Conservation (phyloP, 2,113 vertebrate species). For the Heloderma charlesbogerti region DNA sequence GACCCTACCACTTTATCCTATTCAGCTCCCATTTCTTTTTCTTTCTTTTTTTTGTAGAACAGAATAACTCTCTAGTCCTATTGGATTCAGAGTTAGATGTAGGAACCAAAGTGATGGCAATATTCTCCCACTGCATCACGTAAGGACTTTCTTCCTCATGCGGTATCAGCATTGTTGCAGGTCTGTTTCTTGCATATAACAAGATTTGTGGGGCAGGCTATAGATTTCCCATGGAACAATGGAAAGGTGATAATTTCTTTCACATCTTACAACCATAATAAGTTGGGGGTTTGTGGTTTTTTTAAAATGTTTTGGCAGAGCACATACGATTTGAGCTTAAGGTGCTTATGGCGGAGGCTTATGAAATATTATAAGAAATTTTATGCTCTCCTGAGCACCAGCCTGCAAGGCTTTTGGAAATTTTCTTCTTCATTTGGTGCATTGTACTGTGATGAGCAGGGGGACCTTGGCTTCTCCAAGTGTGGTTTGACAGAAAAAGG, state of each 20-base stretch:
- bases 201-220: background rate
- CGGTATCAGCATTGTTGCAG: background rate
- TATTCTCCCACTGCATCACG: background rate
- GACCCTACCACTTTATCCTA: background rate
- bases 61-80: background rate
- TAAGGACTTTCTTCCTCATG: background rate
- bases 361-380: conserved; percentile 17
- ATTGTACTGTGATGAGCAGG: background rate
- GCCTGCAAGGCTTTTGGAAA: background rate
- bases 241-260: background rate
- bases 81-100: background rate
- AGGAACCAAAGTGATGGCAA: background rate
- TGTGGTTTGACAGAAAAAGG: background rate
- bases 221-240: background rate
- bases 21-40: background rate
- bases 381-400: conserved; percentile 1
- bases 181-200: background rate
- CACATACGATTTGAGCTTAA: background rate
- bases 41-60: background rate
- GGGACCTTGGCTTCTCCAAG: background rate
- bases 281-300: background rate
- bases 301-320: background rate
- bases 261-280: background rate
- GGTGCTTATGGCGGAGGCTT: background rate
- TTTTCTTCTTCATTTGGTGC: conserved; percentile 19